phyloP scores from a whole-genome alignment of 2,888 invertebrate genomes.

The Deilephila elpenor region DNA sequence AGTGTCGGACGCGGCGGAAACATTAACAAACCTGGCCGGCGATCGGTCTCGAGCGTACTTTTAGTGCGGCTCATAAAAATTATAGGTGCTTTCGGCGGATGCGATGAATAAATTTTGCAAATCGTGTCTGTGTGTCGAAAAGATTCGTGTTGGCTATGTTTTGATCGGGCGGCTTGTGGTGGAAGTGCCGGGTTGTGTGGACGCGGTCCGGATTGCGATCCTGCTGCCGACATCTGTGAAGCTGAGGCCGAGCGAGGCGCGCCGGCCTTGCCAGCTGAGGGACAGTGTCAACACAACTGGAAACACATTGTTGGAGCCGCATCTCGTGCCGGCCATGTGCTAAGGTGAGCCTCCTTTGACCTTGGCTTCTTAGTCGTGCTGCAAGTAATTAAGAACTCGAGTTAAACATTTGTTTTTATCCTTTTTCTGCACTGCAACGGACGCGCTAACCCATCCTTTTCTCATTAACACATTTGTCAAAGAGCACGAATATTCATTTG shows the following conservation, averaged over 20 bases:
- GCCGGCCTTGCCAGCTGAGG: slow-evolving; percentile 48
- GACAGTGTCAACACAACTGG: slow-evolving; percentile 45
- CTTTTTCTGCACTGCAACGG: slow-evolving; percentile 17
- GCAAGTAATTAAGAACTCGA: slow-evolving; percentile 35
- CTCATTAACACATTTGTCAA: slow-evolving; percentile 30
- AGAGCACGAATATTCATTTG: slow-evolving; percentile 34
- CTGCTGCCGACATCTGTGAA: slow-evolving; percentile 63
- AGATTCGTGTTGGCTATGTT: slow-evolving; percentile 81
- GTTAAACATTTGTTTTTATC: slow-evolving; percentile 31
- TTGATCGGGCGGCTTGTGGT: slow-evolving; percentile 78
- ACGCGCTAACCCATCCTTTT: slow-evolving; percentile 26
- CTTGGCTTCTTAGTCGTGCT: slow-evolving; percentile 55
- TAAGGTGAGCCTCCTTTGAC: slow-evolving; percentile 69
- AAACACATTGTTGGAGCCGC: slow-evolving; percentile 53
- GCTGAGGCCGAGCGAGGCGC: slow-evolving; percentile 58
- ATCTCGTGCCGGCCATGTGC: slow-evolving; percentile 63
- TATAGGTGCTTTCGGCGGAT: slow-evolving; percentile 80
- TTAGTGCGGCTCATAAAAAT: slow-evolving; percentile 75
- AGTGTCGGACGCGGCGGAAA: slow-evolving; percentile 66
- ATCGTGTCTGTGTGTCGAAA: slow-evolving; percentile 82
- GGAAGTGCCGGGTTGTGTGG: slow-evolving; percentile 74
- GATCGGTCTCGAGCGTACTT: slow-evolving; percentile 60
- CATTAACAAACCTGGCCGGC: slow-evolving; percentile 55
- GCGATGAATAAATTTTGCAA: slow-evolving; percentile 85
- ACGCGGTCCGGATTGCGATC: slow-evolving; percentile 64